Percentiles rank a stretch among this genome's conserved stretches.
These are phyloP conservation scores for Pipistrellus pygmaeus DNA, from an alignment of 2,797 vertebrate genomes.

Conservation along the genomic window DNA sequence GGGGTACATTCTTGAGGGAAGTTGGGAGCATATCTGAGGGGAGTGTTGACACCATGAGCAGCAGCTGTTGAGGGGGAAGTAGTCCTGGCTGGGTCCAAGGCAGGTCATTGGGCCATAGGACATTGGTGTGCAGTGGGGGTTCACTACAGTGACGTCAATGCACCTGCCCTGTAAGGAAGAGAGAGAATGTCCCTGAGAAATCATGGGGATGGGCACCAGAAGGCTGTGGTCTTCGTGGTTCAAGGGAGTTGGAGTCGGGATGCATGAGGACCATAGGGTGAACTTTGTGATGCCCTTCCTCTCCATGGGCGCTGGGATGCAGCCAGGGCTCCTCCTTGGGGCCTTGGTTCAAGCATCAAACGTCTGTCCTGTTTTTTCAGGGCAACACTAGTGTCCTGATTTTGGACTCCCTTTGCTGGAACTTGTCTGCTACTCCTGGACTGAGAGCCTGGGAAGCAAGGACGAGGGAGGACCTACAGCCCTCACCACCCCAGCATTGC, in stretches of 20 bases:
- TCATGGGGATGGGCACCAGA: not conserved
- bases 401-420: not conserved
- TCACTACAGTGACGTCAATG: slow-evolving; percentile 7
- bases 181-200: not conserved
- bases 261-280: not conserved
- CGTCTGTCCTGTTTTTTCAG: not conserved
- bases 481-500: rapidly evolving
- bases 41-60: slow-evolving; percentile 77
- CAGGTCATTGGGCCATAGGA: slow-evolving; percentile 75
- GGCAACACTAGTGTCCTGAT: not conserved
- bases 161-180: slow-evolving; percentile 89
- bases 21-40: slow-evolving; percentile 77
- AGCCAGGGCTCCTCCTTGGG: not conserved
- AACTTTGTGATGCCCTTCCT: not conserved
- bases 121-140: not conserved
- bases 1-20: slow-evolving; percentile 78
- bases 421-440: not conserved
- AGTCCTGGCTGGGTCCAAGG: slow-evolving; percentile 83
- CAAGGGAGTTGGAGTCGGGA: not conserved
- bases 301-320: not conserved
- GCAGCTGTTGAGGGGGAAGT: slow-evolving; percentile 6
- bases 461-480: not conserved
- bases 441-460: not conserved
- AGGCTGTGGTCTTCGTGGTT: not conserved
- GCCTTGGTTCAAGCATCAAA: not conserved